phyloP scores from a whole-genome alignment of 1,140 invertebrate species.

The Hyposmocoma kahamanoa region DNA sequence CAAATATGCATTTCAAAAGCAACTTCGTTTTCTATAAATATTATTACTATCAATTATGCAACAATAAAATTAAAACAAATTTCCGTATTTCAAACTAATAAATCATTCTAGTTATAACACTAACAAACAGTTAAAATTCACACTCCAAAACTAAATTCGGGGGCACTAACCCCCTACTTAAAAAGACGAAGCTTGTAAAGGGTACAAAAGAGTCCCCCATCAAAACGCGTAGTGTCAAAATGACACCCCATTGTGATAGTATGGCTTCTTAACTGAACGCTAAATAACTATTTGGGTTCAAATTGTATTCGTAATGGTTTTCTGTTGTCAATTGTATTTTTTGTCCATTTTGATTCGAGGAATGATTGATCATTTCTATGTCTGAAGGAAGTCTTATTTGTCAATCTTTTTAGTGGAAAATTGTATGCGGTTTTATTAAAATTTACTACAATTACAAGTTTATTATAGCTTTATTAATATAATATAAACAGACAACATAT shows the following conservation, averaged over 20 bases:
- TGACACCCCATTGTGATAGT: conserved; percentile 53
- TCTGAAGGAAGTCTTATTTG: background rate
- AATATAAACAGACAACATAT: no score
- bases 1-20: no score
- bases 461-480: no score
- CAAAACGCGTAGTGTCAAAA: conserved; percentile 61
- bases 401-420: background rate
- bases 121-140: background rate
- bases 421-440: no score
- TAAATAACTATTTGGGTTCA: conserved; percentile 55
- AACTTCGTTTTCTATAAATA: no score
- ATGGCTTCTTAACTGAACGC: conserved; percentile 62
- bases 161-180: conserved; percentile 49
- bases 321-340: conserved; percentile 27
- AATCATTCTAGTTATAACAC: background rate
- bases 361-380: conserved; percentile 8
- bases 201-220: conserved; percentile 41
- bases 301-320: conserved; percentile 51
- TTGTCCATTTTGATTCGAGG: conserved; percentile 2
- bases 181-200: no score
- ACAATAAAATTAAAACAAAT: no score
- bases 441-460: no score
- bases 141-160: background rate
- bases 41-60: no score
- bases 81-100: background rate